Evolutionary conservation across 2,797 vertebrate genomes (phyloP), one percentile per base, ranked within the genome.

Genomic region (Sternarchorhynchus goeldii): DNA sequence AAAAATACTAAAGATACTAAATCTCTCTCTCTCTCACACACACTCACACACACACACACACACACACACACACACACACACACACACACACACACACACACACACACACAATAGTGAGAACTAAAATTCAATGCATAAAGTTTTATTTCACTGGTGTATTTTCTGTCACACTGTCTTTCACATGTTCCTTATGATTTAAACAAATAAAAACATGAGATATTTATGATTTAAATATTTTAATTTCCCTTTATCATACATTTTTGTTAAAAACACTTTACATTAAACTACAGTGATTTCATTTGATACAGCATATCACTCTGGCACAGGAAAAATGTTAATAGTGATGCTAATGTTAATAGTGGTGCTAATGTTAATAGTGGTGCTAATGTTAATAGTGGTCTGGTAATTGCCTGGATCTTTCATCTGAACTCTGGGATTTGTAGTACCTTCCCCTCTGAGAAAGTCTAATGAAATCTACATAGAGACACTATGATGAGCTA

Each of bases 191-290:
- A 14, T 18, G 2, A 3, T 36, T 21, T 21, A 73, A 53, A 75
- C 25, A 75, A 62, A 78, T 21, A 39, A 45, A 16, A 53, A 41
- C 41, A 25, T 10, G 5, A 36, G 45, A 41, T 16, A 39, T 20
- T 62, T 53, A 34, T 64, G 32, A 75, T 80, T 80, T 75, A 56
- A 69, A 75, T 63, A 80, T 75, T 75, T 75, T 70, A 20, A 39
- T 66, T 74, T 74, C n/a, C 73, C 53, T 78, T 45, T 58, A 12
- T 75, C 34, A 60, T 53, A 82, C 59, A 82, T 58, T 76, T 77
- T 59, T 63, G 53, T 82, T 82, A 81, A 78, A 78, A 81, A 76
- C 63, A 83, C 64, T 57, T 69, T 31, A 81, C 32, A 78, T 53
- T 67, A 12, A 73, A 74, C 62, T 64, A 78, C 16, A 39, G 72